Base-by-base conservation (phyloP, 2,113 vertebrate species). In the Sinocyclocheilus grahami region DNA sequence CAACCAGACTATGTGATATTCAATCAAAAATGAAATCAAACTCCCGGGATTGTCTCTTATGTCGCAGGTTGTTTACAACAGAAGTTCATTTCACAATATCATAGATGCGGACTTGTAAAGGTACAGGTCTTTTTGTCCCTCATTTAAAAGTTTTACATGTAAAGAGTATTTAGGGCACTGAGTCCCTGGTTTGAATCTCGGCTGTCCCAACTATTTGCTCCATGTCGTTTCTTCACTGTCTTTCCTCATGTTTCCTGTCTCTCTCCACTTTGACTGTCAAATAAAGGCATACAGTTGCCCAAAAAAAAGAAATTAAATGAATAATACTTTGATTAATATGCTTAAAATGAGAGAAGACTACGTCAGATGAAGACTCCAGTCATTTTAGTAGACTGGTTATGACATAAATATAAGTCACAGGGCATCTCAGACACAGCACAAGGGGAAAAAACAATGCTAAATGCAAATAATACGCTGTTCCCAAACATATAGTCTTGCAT, bases 11-110 rank as follows among this genome's bases (percentile, higher is more conserved):
- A 18, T 24, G 39, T 65, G 60, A 81, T 46, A 65, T 81, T 81
- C 78, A 65, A 65, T 81, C 22, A 65, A 81, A 81, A 81, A 79
- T 79, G 3, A 42, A 62, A 79, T 79, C 78, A 62, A 14, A 81
- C 78, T 65, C 22, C 22, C 0, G 0, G 60, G 58, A 81, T 10
- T 81, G 37, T 18, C 72, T 22, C 33, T 24, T 27, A 4, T 39
- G 78, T 63, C 1, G 1, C 20, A 12, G 14, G 37, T 63, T 81
- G 13, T 81, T 81, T 81, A 65, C 78, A 46, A 46, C 58, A 46
- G 14, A 65, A 46, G 60, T 27, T 46, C 0, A 42, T 63, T 80
- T 18, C 1, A 46, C 13, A 63, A 80, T 65, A 7, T 63, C 22
- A 80, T 13, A 80, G 33, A 80, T 11, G 20, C 0, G 22, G 20